Evolutionary conservation across 1,140 invertebrate genomes (phyloP).

Genomic region (Drosophila sp.): DNA sequence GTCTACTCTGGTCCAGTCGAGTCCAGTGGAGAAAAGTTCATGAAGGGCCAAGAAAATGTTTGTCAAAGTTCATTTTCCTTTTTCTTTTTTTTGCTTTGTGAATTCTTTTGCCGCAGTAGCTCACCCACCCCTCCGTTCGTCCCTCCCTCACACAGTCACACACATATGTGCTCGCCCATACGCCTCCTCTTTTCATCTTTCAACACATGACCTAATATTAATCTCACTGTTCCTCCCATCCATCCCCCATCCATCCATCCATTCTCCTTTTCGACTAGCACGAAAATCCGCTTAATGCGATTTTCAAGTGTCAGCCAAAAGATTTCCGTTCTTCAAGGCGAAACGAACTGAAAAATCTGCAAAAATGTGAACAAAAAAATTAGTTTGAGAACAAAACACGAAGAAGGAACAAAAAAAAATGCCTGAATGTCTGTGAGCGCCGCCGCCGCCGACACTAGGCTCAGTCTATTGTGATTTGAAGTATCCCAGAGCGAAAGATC

Average conservation of each 20-base stretch:
- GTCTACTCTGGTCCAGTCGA: no score
- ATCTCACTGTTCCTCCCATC: neutral
- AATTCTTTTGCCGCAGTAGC: no score
- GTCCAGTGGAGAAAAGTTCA: neutral
- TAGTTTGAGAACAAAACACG: constrained; percentile 46
- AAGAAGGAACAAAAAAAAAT: constrained; percentile 43
- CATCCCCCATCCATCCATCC: neutral
- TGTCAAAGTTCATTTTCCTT: constrained; percentile 10
- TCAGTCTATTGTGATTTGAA: constrained; percentile 61
- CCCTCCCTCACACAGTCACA: neutral
- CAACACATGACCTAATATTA: constrained; percentile 5
- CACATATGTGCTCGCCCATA: neutral
- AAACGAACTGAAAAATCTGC: constrained; percentile 65
- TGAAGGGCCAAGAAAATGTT: neutral
- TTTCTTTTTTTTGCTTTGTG: no score
- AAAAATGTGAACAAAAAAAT: constrained; percentile 29
- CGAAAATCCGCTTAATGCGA: constrained; percentile 58
- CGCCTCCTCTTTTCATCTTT: constrained; percentile 8
- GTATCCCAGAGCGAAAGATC: constrained; percentile 42
- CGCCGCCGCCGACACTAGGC: constrained; percentile 30
- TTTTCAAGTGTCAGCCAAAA: constrained; percentile 74
- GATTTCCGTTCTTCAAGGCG: constrained; percentile 3
- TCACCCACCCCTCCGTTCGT: neutral
- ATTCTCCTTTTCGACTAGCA: constrained; percentile 19
- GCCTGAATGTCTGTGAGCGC: constrained; percentile 69